Percentiles rank a stretch among this genome's conserved stretches.
These are phyloP conservation scores for Microdon myrmicae DNA, from an alignment of 2,888 invertebrate genomes.

Conservation along the genomic window DNA sequence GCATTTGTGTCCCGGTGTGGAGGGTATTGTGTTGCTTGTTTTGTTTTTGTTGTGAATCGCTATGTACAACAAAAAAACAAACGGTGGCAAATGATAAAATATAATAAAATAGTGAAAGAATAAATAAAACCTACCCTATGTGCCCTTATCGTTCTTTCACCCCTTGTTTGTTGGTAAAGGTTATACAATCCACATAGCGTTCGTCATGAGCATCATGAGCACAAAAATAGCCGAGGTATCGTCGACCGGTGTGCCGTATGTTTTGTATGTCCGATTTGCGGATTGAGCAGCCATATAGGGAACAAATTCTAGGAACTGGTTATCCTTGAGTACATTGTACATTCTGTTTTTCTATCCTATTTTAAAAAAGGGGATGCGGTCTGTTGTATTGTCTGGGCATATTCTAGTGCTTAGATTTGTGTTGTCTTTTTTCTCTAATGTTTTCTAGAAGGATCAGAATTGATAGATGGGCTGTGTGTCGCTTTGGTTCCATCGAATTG, in stretches of 20 bases:
- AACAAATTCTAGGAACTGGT: constrained; percentile 41
- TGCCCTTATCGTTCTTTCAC: constrained; percentile 47
- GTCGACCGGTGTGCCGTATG: constrained; percentile 43
- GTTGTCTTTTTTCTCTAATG: constrained; percentile 21
- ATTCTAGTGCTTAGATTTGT: neutral
- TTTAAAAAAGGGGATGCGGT: constrained; percentile 21
- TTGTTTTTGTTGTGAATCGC: constrained; percentile 47
- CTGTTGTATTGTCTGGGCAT: too few relatives aligned
- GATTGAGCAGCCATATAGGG: constrained; percentile 27
- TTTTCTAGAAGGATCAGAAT: constrained; percentile 31
- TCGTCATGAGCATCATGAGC: constrained; percentile 17
- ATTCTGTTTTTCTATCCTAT: constrained; percentile 10
- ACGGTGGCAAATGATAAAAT: constrained; percentile 20
- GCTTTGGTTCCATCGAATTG: constrained; percentile 39
- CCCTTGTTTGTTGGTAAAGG: constrained; percentile 46
- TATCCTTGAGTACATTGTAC: constrained; percentile 33
- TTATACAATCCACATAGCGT: constrained; percentile 40
- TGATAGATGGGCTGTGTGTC: constrained; percentile 39
- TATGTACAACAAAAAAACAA: constrained; percentile 6
- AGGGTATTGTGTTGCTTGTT: too few relatives aligned
- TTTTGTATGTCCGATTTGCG: constrained; percentile 41
- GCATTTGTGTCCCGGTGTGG: constrained; percentile 26
- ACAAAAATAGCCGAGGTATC: neutral
- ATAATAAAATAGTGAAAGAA: constrained; percentile 3
- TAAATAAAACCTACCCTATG: constrained; percentile 37